Conservation (phyloP, 2,797 vertebrate species). For the Emydoidea blandingii region DNA sequence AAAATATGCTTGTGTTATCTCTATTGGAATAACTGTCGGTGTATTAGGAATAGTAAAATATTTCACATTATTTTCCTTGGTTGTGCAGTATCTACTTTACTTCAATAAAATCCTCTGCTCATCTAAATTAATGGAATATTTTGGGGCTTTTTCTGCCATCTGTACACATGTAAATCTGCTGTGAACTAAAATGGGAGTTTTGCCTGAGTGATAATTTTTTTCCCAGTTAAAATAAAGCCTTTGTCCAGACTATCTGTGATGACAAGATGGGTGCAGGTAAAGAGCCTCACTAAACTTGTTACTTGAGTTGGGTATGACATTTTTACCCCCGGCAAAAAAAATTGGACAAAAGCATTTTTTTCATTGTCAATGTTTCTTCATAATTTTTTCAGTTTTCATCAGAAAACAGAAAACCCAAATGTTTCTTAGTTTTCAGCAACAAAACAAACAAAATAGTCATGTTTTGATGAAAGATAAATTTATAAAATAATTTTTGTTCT, state of each 20-base stretch:
- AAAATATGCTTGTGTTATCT: conserved; percentile 37
- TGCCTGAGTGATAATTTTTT: background rate
- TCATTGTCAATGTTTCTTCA: too few relatives aligned
- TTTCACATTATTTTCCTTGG: background rate
- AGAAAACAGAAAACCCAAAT: too few relatives aligned
- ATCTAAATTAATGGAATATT: background rate
- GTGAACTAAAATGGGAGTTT: background rate
- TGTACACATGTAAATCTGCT: background rate
- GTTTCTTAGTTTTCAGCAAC: too few relatives aligned
- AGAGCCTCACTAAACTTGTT: background rate
- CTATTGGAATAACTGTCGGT: conserved; percentile 18
- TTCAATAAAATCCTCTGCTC: background rate
- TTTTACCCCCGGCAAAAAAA: background rate
- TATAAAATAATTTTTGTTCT: background rate
- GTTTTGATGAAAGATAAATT: background rate
- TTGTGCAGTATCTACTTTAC: background rate
- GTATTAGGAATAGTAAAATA: conserved; percentile 1
- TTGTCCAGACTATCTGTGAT: background rate
- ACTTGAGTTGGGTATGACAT: background rate
- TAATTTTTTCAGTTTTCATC: too few relatives aligned
- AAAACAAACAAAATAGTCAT: too few relatives aligned
- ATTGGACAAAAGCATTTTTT: background rate
- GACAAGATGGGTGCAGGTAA: background rate
- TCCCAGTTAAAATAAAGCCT: background rate
- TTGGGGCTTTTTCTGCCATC: background rate